Conservation (phyloP, 2,797 vertebrate species). For the Echeneis naucrates region DNA sequence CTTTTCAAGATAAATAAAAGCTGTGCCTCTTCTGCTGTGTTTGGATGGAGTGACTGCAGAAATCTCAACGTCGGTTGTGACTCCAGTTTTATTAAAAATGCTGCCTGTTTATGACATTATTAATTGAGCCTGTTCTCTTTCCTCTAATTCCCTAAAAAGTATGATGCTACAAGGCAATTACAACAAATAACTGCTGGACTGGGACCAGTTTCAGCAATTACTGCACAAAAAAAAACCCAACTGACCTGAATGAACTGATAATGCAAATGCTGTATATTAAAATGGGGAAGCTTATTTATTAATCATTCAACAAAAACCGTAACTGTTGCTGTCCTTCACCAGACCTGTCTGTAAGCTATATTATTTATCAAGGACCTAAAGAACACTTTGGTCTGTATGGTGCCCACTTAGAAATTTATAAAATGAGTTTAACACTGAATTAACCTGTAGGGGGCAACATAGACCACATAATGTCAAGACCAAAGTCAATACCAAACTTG, state of each 20-base stretch:
- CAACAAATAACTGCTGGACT: no score
- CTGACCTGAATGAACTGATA: neutral
- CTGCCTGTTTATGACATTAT: neutral
- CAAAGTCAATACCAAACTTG: neutral
- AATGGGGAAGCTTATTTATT: neutral
- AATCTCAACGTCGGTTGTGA: neutral
- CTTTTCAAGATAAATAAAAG: conserved; percentile 57
- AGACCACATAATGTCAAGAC: conserved; percentile 55
- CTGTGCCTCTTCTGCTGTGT: neutral
- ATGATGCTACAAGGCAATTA: neutral
- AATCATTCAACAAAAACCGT: neutral
- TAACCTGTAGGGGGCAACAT: conserved; percentile 70
- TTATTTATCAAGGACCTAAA: neutral
- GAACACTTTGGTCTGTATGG: neutral
- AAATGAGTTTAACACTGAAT: neutral
- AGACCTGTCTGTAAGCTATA: neutral
- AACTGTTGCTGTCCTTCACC: neutral
- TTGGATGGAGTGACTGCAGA: neutral
- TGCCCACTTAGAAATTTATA: neutral
- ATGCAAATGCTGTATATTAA: neutral
- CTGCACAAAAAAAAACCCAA: no score
- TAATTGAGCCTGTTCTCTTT: neutral
- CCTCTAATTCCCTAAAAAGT: neutral
- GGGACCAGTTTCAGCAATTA: no score
- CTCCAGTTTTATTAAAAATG: no score